Base-by-base conservation (phyloP, 2,888 invertebrate genomes). In the Lottia scabra region DNA sequence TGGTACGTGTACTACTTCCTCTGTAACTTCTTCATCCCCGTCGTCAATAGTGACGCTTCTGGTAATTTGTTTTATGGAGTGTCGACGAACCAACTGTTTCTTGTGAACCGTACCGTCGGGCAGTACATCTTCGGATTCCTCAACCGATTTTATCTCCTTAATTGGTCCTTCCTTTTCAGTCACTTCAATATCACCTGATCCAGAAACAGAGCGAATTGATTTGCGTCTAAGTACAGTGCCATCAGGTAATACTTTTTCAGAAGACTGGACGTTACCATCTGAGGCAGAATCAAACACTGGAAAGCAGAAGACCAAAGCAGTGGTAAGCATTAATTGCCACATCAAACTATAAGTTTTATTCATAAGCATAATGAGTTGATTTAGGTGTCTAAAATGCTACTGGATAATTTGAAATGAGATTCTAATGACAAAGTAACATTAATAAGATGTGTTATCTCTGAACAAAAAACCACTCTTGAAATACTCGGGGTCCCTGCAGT, bases 91-190 rank as follows among this genome's bases (percentile, higher is more conserved):
- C 65, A 65, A 75, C 43, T 83, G 83, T 12, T 68, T 76, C 62
- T 76, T 79, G 73, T 86, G 85, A 10, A 85, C 75, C 4, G 87
- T 87, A 4, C 87, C 87, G 77, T 86, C 86, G 10, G 83, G 82
- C 38, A 86, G 72, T 30, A 85, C 68, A 74, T 86, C 84, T 69
- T 84, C 82, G 13, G 81, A 75, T 56, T 85, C 84, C 66, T 84
- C 75, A 1, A 81, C 75, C n/a, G 83, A 77, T 2, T 78, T 76
- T 64, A 80, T 80, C 46, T 82, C 81, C 27, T 75, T 70, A 13
- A 78, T 74, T 5, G 85, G 83, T 4, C 80, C 81, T 66, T 81
- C 83, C 48, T 75, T 76, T 64, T 80, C 78, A 5, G 81, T 65
- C 15, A 78, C 71, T 70, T 84, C 83, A 72, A 85, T 73, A 45